phyloP scores from a whole-genome alignment of 2,797 vertebrate genomes.

The Rhabdomys pumilio region DNA sequence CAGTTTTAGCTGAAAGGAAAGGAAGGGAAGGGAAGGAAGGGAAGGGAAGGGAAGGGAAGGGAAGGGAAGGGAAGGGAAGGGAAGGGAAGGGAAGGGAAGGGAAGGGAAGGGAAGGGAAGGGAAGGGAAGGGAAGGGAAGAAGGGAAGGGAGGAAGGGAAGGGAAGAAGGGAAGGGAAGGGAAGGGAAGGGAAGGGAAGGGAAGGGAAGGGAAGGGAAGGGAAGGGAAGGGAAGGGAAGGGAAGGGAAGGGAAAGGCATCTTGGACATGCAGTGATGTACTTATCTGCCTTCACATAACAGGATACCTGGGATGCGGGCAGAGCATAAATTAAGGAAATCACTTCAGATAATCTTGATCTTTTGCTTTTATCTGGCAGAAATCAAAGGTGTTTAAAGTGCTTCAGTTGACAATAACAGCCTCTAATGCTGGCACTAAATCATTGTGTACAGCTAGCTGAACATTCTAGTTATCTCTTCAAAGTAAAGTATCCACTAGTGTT shows the following conservation, averaged over 20 bases:
- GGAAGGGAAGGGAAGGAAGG: too few species aligned
- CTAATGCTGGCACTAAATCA: background rate
- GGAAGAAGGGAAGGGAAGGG: too few species aligned
- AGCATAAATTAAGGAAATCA: background rate
- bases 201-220: too few species aligned
- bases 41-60: too few species aligned
- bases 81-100: too few species aligned
- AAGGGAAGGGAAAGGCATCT: background rate
- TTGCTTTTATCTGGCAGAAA: conserved; percentile 36
- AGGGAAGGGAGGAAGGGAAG: too few species aligned
- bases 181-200: too few species aligned
- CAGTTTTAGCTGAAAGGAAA: background rate
- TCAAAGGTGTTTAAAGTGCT: conserved; percentile 13
- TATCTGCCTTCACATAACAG: background rate
- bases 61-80: too few species aligned
- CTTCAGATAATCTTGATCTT: background rate
- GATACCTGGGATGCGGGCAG: background rate
- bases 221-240: too few species aligned
- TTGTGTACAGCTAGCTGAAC: background rate
- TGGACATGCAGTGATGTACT: too few species aligned
- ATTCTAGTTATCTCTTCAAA: conserved; percentile 9
- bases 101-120: too few species aligned
- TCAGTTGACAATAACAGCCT: background rate
- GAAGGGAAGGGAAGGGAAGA: too few species aligned
- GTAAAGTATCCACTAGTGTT: background rate